These are phyloP conservation scores for Macaria notata DNA, from an alignment of 2,888 invertebrate genomes.

Conservation along the genomic window DNA sequence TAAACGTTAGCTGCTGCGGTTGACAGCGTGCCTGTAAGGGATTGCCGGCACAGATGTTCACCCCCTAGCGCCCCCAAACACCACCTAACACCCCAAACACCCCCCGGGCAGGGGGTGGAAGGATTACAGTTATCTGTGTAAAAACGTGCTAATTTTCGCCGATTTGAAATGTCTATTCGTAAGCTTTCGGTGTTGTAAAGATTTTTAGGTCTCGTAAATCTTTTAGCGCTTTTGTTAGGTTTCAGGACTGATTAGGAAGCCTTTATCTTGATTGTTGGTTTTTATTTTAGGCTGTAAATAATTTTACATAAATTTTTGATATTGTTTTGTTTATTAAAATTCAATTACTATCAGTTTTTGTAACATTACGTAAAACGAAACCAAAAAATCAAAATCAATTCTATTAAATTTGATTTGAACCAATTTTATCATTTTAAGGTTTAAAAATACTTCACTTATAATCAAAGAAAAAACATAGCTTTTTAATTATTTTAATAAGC, in stretches of 20 bases:
- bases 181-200: no score
- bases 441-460: no score
- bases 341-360: no score
- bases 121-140: slow-evolving; percentile 55
- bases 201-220: background rate
- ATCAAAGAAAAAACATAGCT: no score
- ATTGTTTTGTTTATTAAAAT: no score
- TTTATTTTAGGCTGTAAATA: no score
- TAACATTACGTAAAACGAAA: no score
- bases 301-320: no score
- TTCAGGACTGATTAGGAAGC: background rate
- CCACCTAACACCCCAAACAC: slow-evolving; percentile 27
- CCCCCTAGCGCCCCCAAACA: slow-evolving; percentile 28
- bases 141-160: slow-evolving; percentile 34
- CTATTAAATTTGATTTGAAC: no score
- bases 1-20: slow-evolving; percentile 61
- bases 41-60: slow-evolving; percentile 65
- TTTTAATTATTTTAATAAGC: no score
- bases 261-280: background rate
- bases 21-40: slow-evolving; percentile 72
- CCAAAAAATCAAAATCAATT: no score
- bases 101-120: slow-evolving; percentile 28
- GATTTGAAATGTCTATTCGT: slow-evolving; percentile 8
- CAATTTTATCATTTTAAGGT: no score
- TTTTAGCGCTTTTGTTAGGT: background rate